phyloP scores from a whole-genome alignment of 1,140 invertebrate species.

The Caerostris extrusa region DNA sequence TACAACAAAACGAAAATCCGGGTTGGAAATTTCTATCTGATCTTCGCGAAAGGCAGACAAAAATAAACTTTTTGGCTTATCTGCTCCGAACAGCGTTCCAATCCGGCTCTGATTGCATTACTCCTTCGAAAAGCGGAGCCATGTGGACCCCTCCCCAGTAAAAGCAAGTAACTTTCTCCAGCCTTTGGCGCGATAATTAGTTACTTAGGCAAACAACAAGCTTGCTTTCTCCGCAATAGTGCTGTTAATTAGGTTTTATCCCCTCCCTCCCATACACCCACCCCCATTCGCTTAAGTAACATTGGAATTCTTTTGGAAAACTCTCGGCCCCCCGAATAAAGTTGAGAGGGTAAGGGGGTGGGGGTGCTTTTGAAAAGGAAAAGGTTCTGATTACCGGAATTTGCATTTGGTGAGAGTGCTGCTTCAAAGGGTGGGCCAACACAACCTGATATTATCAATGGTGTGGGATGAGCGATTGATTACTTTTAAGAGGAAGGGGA shows the following conservation, averaged over 20 bases:
- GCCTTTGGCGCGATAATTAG: slow-evolving; percentile 73
- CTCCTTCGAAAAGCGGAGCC: slow-evolving; percentile 3
- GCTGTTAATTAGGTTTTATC: slow-evolving; percentile 72
- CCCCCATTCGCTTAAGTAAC: slow-evolving; percentile 50
- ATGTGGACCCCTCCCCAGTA: background rate
- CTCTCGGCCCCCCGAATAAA: slow-evolving; percentile 32
- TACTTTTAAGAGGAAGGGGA: background rate
- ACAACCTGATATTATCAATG: slow-evolving; percentile 38
- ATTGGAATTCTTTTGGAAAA: slow-evolving; percentile 71
- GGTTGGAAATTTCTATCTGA: slow-evolving; percentile 60
- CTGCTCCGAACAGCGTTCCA: slow-evolving; percentile 72
- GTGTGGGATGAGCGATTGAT: slow-evolving; percentile 17
- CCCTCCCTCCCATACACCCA: background rate
- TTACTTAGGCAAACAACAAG: slow-evolving; percentile 76
- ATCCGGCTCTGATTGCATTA: slow-evolving; percentile 75
- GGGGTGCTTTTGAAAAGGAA: background rate
- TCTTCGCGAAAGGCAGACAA: background rate
- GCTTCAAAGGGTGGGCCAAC: background rate
- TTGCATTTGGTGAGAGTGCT: slow-evolving; percentile 24
- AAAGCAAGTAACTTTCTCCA: slow-evolving; percentile 31
- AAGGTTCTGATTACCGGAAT: background rate
- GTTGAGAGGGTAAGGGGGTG: background rate
- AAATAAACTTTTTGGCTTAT: slow-evolving; percentile 73
- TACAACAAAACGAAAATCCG: slow-evolving; percentile 10
- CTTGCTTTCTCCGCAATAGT: slow-evolving; percentile 74